These are phyloP conservation scores for Menura novaehollandiae DNA, from an alignment of 2,113 vertebrate genomes.

Conservation along the genomic window DNA sequence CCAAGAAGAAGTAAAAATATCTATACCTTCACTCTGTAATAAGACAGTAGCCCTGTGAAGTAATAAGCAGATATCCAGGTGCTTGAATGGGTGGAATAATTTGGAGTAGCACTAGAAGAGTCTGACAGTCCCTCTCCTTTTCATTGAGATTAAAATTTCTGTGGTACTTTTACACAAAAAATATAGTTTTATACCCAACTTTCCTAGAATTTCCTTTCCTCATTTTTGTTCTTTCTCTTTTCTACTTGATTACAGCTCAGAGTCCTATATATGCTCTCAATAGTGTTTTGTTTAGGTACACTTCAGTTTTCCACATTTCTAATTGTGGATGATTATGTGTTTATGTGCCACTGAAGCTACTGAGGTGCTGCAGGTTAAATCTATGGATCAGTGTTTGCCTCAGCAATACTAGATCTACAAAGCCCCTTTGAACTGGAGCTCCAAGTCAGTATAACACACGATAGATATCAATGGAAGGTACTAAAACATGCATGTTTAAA, in stretches of 20 bases:
- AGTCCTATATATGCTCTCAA: background rate
- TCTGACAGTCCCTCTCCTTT: background rate
- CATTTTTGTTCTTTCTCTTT: background rate
- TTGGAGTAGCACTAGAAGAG: background rate
- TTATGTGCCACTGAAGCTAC: background rate
- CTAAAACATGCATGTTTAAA: background rate
- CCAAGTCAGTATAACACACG: background rate
- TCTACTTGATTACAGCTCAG: background rate
- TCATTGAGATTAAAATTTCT: background rate
- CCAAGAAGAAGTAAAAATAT: slow-evolving; percentile 8
- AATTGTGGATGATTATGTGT: background rate
- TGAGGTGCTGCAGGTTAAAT: background rate
- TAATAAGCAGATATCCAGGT: background rate
- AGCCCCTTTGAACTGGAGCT: background rate
- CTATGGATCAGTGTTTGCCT: background rate
- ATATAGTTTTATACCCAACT: background rate
- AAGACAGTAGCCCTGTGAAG: background rate
- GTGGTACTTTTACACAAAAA: background rate
- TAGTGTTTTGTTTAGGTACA: background rate
- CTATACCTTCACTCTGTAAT: background rate
- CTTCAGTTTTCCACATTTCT: background rate
- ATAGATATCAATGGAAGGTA: background rate
- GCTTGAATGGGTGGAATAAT: background rate
- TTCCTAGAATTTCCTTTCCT: background rate
- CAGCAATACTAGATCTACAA: background rate